Conservation (phyloP, 2,113 vertebrate species). For the Nothobranchius furzeri region DNA sequence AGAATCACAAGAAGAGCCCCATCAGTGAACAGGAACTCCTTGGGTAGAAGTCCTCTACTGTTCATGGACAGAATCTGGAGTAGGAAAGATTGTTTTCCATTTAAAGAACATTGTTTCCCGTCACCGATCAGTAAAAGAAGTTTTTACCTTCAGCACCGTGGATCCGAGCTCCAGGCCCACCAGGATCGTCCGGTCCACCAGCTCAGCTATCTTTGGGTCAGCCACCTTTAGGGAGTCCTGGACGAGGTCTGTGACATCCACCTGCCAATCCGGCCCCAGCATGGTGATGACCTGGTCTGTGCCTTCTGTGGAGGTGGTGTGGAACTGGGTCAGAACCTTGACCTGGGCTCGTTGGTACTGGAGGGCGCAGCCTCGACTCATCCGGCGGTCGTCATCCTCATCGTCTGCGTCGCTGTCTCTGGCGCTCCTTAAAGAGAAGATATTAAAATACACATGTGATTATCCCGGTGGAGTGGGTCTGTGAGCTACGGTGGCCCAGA, state of each 20-base stretch:
- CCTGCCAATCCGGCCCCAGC: constrained; percentile 97
- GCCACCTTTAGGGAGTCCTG: constrained; percentile 92
- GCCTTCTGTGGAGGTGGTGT: constrained; percentile 92
- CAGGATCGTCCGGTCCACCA: constrained; percentile 90
- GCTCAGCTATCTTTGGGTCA: constrained; percentile 87
- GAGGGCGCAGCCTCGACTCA: constrained; percentile 90
- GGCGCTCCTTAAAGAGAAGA: constrained; percentile 76
- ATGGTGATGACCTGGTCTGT: constrained; percentile 95
- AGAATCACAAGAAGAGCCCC: no score
- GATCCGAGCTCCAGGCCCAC: constrained; percentile 91
- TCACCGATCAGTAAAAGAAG: not conserved
- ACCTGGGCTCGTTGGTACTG: constrained; percentile 94
- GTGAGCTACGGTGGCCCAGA: no score
- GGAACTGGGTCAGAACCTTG: constrained; percentile 97
- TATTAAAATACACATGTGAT: not conserved
- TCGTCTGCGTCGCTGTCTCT: constrained; percentile 91
- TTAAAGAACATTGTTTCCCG: no score
- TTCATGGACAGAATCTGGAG: no score
- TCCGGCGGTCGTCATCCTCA: constrained; percentile 86
- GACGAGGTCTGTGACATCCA: constrained; percentile 96
- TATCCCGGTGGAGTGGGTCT: no score
- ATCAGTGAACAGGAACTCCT: no score
- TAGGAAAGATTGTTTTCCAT: no score
- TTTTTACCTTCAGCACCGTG: constrained; percentile 89
- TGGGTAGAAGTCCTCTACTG: no score